Evolutionary conservation across 1,140 invertebrate genomes (phyloP).

Genomic region (Tetramorium parvispinum): DNA sequence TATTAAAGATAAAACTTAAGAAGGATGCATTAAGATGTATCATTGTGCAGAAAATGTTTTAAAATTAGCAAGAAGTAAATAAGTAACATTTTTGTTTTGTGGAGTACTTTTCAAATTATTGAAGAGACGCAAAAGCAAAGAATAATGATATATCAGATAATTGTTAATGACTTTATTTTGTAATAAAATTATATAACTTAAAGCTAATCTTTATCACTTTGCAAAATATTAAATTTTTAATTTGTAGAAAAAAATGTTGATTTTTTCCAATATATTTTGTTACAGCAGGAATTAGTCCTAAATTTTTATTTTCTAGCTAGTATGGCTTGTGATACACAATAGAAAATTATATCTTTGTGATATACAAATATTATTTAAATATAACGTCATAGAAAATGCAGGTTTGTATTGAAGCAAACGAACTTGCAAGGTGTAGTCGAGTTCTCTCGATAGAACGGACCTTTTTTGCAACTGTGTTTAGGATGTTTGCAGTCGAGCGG

Average conservation of each 20-base stretch:
- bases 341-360: neutral
- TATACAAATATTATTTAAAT: neutral
- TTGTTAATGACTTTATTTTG: neutral
- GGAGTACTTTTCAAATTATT: neutral
- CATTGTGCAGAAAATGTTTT: neutral
- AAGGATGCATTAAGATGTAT: neutral
- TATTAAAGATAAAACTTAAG: neutral
- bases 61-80: neutral
- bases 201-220: too few relatives aligned
- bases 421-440: neutral
- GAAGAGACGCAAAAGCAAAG: neutral
- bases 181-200: neutral
- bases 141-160: constrained; percentile 20
- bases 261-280: neutral
- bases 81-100: neutral
- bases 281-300: neutral
- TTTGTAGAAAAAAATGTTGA: neutral
- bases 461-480: constrained; percentile 66
- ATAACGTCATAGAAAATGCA: neutral
- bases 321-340: neutral
- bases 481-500: constrained; percentile 58
- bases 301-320: neutral
- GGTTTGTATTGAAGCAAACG: neutral
- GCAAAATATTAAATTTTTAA: neutral
- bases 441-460: constrained; percentile 58